Percentiles rank a stretch among this genome's conserved stretches.
Conservation (phyloP, 2,797 vertebrate genomes). For the Catostomus latipinnis region DNA sequence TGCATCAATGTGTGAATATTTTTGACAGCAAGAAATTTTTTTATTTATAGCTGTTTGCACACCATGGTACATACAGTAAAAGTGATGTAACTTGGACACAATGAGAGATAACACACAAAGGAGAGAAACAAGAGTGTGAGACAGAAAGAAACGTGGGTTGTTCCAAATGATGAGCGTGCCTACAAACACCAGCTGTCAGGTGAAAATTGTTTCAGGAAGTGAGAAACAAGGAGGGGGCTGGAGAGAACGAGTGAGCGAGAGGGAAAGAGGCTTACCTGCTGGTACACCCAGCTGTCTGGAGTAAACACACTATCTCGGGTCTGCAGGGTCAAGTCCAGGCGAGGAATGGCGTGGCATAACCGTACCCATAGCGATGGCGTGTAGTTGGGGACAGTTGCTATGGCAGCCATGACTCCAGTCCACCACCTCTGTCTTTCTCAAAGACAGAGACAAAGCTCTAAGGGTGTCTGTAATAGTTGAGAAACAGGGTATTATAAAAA, state of each 20-base stretch:
- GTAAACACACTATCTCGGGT: conserved; percentile 80
- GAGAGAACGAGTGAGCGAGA: conserved; percentile 1
- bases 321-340: conserved; percentile 82
- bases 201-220: conserved; percentile 50
- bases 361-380: conserved; percentile 81
- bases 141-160: conserved; percentile 37
- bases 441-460: neutral
- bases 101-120: neutral
- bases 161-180: conserved; percentile 23
- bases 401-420: conserved; percentile 75
- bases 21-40: conserved; percentile 3
- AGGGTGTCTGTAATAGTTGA: conserved; percentile 23
- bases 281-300: conserved; percentile 85
- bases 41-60: neutral
- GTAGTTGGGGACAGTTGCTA: conserved; percentile 81
- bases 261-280: conserved; percentile 77
- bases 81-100: neutral
- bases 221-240: conserved; percentile 21
- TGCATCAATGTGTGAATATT: neutral
- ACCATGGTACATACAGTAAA: neutral
- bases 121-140: neutral
- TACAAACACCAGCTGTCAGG: conserved; percentile 51
- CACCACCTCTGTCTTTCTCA: conserved; percentile 38
- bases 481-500: neutral
- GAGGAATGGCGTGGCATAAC: conserved; percentile 81